These are phyloP conservation scores for Trichomalopsis sarcophagae DNA, from an alignment of 1,140 invertebrate species.

Conservation along the genomic window DNA sequence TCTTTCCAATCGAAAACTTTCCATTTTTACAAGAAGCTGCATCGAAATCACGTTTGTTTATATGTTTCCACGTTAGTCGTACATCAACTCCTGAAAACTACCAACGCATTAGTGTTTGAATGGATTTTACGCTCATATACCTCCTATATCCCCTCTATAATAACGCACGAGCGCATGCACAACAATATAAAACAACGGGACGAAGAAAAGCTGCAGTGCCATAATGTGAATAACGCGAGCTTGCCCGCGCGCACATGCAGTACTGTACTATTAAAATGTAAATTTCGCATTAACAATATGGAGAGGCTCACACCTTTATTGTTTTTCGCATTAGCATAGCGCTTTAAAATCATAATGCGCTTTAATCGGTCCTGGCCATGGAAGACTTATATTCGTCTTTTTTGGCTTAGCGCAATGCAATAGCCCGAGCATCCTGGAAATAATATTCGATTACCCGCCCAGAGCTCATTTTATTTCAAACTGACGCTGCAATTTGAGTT, in stretches of 20 bases:
- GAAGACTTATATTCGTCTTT: background rate
- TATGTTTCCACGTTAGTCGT: too few species aligned
- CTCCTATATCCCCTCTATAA: too few species aligned
- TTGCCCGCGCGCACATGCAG: background rate
- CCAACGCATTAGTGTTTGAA: too few species aligned
- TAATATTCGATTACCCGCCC: background rate
- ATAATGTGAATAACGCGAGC: background rate
- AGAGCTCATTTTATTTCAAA: background rate
- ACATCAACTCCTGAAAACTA: too few species aligned
- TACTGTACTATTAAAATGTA: background rate
- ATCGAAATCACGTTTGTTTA: too few species aligned
- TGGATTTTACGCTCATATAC: too few species aligned
- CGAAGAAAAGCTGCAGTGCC: background rate
- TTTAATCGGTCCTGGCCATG: background rate
- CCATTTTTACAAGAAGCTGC: too few species aligned
- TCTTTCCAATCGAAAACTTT: too few species aligned
- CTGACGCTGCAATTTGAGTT: background rate
- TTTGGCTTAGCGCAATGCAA: background rate
- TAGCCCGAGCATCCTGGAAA: background rate
- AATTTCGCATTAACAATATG: background rate
- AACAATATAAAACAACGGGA: background rate
- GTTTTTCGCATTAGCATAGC: background rate
- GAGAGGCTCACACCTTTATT: background rate
- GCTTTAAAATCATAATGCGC: background rate
- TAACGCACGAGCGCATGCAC: too few species aligned